These are phyloP conservation scores for Invenusta paracnida DNA, from an alignment of 2,888 invertebrate species.

Conservation along the genomic window DNA sequence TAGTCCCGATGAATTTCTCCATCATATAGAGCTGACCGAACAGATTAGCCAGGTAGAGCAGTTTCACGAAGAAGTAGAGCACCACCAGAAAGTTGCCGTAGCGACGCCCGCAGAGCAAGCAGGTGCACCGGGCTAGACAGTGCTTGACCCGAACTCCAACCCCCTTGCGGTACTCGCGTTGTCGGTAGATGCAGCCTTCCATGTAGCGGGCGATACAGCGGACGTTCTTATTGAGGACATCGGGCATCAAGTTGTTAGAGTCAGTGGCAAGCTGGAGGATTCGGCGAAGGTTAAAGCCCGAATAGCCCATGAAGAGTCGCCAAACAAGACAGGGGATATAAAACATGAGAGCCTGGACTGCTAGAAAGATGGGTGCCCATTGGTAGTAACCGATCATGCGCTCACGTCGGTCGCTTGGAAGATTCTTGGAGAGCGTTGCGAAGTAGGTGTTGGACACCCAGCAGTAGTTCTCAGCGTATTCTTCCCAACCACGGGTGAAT, in stretches of 20 bases:
- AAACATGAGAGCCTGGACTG: conserved; percentile 62
- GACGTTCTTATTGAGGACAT: conserved; percentile 35
- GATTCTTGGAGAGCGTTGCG: conserved; percentile 55
- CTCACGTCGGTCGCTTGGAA: conserved; percentile 49
- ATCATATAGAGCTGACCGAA: conserved; percentile 62
- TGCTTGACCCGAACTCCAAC: conserved; percentile 34
- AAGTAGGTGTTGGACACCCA: conserved; percentile 64
- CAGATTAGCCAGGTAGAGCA: conserved; percentile 60
- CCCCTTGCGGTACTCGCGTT: conserved; percentile 35
- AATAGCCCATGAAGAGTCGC: conserved; percentile 61
- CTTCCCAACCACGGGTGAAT: conserved; percentile 63
- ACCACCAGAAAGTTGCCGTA: conserved; percentile 61
- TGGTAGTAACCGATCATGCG: conserved; percentile 53
- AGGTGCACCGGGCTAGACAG: conserved; percentile 39
- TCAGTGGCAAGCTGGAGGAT: conserved; percentile 55
- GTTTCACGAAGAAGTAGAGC: conserved; percentile 60
- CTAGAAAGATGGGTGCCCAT: conserved; percentile 61
- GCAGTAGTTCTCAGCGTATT: conserved; percentile 64
- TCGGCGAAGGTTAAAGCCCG: conserved; percentile 61
- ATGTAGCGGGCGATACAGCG: conserved; percentile 44
- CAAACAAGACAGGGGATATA: conserved; percentile 63
- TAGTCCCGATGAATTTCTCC: conserved; percentile 61
- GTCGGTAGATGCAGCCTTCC: conserved; percentile 43
- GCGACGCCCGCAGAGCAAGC: conserved; percentile 30
- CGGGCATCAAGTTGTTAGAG: conserved; percentile 40